Evolutionary conservation across 1,140 invertebrate genomes (phyloP), one percentile per base, ranked within the genome.

Genomic region (Watersipora subatra): DNA sequence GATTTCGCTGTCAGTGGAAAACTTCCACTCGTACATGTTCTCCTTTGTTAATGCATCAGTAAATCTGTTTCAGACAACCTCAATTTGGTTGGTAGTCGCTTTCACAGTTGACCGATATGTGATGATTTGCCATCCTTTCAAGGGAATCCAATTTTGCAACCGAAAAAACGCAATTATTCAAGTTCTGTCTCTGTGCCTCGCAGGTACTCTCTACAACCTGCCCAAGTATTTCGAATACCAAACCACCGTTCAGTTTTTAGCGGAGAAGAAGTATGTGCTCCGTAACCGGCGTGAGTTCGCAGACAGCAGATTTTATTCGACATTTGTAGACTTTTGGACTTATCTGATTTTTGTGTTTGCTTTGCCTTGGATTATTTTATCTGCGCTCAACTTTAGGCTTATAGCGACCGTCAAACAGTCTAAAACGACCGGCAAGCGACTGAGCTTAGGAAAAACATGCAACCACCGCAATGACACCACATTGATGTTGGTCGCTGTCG

Each of bases 111-210:
- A 81, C 68, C 69, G 79, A 1, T 81, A 79, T 64, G 76, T 81
- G 58, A 80, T 80, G 76, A 81, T 81, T 26, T 79, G 78, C 64
- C 76, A 78, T 62, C 79, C 79, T 1, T 81, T 79, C 66, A 71
- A 71, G 57, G 77, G 78, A 1, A 73, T 76, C 61, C 59, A 66
- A 15, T 73, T 75, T 73, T 81, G 79, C 64, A 74, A 70, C 26
- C 62, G 73, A 1, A 69, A 69, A 1, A 59, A 72, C 7, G 77
- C 78, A 0, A 55, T 73, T 17, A 73, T 73, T 63, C 73, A 76
- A 2, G 73, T 78, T 12, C 15, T 74, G 1, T 67, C 63, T 2
- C 58, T 78, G 2, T 73, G 71, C 46, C 17, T 76, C 3, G 62
- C 63, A 1, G 73, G 75, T 7, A 27, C 75, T 19, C 2, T 75